phyloP scores from a whole-genome alignment of 2,888 invertebrate species.

The Exephanes ischioxanthus region DNA sequence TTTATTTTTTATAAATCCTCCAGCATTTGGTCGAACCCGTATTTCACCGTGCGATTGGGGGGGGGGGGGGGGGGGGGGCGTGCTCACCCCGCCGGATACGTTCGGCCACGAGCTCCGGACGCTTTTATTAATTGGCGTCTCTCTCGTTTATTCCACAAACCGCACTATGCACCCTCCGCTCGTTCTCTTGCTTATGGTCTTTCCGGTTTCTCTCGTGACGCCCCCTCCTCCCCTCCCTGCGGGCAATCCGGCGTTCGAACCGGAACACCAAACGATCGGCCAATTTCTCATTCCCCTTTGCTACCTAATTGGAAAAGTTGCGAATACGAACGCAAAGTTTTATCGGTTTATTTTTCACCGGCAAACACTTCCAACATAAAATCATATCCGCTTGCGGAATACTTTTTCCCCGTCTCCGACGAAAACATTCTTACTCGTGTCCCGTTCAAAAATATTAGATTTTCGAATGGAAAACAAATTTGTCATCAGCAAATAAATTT shows the following conservation, averaged over 20 bases:
- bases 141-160: slow-evolving; percentile 61
- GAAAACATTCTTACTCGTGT: background rate
- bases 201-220: slow-evolving; percentile 23
- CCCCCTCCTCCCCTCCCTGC: background rate
- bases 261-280: slow-evolving; percentile 36
- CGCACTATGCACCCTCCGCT: slow-evolving; percentile 39
- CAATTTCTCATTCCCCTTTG: slow-evolving; percentile 25
- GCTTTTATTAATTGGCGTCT: slow-evolving; percentile 66
- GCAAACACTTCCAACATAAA: background rate
- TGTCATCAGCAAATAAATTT: background rate
- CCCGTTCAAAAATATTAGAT: background rate
- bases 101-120: slow-evolving; percentile 59
- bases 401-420: background rate
- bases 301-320: slow-evolving; percentile 58
- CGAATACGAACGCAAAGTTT: slow-evolving; percentile 26
- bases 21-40: slow-evolving; percentile 57
- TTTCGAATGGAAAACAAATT: background rate
- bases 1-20: slow-evolving; percentile 31
- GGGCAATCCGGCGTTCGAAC: slow-evolving; percentile 18
- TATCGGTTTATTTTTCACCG: background rate
- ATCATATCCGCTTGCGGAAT: background rate
- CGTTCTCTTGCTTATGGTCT: slow-evolving; percentile 30
- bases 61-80: background rate
- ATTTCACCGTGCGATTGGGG: slow-evolving; percentile 52
- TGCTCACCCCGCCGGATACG: slow-evolving; percentile 50